phyloP scores from a whole-genome alignment of 1,140 invertebrate species.

The Eriocheir sinensis region DNA sequence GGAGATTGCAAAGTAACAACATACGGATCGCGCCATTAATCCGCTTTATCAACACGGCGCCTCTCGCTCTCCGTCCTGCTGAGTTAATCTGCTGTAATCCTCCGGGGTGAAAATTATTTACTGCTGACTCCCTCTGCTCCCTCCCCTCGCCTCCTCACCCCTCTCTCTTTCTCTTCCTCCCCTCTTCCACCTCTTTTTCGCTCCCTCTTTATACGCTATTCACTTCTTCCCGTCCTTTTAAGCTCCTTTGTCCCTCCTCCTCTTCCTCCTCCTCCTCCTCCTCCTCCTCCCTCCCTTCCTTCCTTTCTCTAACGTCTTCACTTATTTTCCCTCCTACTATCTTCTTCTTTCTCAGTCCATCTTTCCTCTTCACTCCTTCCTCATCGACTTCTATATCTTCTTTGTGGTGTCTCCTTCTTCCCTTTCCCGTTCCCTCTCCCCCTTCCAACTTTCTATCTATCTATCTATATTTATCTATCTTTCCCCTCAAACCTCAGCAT shows the following conservation, averaged over 20 bases:
- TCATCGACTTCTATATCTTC: neutral
- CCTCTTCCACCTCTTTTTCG: too few species aligned
- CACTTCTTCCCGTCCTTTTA: too few species aligned
- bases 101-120: conserved; percentile 7
- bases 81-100: neutral
- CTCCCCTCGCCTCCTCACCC: neutral
- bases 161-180: too few species aligned
- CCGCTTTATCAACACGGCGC: neutral
- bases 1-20: neutral
- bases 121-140: neutral
- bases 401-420: neutral
- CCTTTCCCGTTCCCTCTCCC: neutral
- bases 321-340: conserved; percentile 13
- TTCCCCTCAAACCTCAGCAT: too few species aligned
- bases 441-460: too few species aligned
- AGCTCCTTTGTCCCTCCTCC: neutral
- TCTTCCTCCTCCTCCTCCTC: neutral
- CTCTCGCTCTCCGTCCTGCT: conserved; percentile 19
- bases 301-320: neutral
- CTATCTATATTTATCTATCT: neutral
- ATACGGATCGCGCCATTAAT: conserved; percentile 5
- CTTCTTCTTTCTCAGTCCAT: neutral
- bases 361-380: neutral
- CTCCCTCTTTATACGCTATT: too few species aligned
- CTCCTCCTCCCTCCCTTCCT: too few species aligned